Conservation (phyloP, 2,888 invertebrate species). For the Phyto melanocephala region DNA sequence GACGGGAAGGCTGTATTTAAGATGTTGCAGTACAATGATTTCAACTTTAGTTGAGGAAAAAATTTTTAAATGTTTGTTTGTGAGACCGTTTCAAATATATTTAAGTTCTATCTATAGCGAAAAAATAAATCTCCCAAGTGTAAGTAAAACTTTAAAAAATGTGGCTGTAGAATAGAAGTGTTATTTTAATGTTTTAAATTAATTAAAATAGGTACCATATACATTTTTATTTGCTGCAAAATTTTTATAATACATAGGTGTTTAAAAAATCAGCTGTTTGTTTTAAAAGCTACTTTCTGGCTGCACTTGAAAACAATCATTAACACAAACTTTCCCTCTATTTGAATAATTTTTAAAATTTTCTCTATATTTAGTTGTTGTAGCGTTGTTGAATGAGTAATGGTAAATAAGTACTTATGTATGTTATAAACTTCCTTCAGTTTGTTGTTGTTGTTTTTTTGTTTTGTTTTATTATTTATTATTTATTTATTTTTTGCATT, state of each 20-base stretch:
- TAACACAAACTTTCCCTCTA: background rate
- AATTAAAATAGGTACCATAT: too few species aligned
- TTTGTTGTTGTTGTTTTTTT: constrained; percentile 19
- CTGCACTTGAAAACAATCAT: too few species aligned
- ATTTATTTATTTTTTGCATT: constrained; percentile 11
- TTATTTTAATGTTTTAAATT: too few species aligned
- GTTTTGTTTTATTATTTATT: constrained; percentile 20
- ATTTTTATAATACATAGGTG: background rate
- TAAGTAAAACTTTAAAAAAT: too few species aligned
- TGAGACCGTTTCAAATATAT: background rate
- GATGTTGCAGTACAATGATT: constrained; percentile 31
- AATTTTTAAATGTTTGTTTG: background rate
- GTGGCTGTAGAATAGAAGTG: too few species aligned
- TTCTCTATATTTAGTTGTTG: constrained; percentile 31
- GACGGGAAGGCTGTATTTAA: constrained; percentile 3
- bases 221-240: background rate
- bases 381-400: constrained; percentile 5
- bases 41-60: background rate
- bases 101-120: too few species aligned
- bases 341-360: constrained; percentile 29
- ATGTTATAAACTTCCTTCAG: constrained; percentile 46
- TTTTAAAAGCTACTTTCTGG: background rate
- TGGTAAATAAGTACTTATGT: background rate
- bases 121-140: too few species aligned
- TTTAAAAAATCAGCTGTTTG: constrained; percentile 23